phyloP scores from a whole-genome alignment of 2,797 vertebrate species.

The Halcyon badia region DNA sequence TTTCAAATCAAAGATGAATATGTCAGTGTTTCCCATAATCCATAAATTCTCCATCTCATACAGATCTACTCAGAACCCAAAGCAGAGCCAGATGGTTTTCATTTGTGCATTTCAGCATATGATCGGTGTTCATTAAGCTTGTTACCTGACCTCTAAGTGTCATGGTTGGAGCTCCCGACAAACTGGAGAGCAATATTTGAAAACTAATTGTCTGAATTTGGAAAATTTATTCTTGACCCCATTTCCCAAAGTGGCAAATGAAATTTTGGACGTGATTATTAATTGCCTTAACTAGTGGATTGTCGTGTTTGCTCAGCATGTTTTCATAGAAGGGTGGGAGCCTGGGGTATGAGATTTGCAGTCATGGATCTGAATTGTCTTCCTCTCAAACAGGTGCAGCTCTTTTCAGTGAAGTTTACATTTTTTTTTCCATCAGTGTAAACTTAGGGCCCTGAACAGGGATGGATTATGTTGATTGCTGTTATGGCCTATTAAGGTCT shows the following conservation, averaged over 20 bases:
- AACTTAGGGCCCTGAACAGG: not conserved
- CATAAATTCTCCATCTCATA: not conserved
- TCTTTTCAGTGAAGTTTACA: not conserved
- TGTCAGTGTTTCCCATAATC: not conserved
- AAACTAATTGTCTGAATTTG: not conserved
- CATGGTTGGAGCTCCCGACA: not conserved
- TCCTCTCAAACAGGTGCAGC: not conserved
- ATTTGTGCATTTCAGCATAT: not conserved
- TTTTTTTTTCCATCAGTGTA: not conserved
- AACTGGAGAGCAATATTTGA: not conserved
- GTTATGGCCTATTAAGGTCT: not conserved
- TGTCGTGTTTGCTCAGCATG: not conserved
- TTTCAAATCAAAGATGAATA: not conserved
- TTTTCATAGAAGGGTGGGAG: not conserved
- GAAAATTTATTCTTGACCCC: not conserved
- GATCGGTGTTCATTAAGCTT: not conserved
- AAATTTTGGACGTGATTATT: not conserved
- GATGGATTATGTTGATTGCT: not conserved
- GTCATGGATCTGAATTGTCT: not conserved
- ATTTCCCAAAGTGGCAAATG: not conserved
- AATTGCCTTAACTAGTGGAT: not conserved
- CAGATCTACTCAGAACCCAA: not conserved
- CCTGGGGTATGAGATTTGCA: not conserved
- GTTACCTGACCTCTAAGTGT: not conserved
- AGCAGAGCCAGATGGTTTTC: not conserved